Conservation (phyloP, 2,113 vertebrate species). For the Triplophysa siluroides region DNA sequence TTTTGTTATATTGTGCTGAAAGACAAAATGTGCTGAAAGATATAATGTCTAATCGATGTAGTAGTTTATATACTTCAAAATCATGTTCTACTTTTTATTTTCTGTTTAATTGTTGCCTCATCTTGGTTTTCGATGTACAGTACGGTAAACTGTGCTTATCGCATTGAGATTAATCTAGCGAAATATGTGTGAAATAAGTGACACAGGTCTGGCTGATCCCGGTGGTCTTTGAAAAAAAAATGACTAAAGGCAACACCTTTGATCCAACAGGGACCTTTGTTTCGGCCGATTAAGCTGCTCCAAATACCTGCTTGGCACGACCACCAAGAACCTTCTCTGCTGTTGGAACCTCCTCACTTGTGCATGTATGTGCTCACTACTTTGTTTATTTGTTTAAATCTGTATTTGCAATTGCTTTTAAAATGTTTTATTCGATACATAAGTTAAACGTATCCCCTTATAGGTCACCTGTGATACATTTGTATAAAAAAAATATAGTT, state of each 20-base stretch:
- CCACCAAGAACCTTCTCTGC: slow-evolving; percentile 81
- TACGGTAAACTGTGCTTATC: slow-evolving; percentile 18
- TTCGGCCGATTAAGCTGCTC: slow-evolving; percentile 89
- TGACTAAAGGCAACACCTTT: slow-evolving; percentile 37
- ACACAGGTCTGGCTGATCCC: slow-evolving; percentile 5
- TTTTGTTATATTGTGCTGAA: no score
- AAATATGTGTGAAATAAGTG: slow-evolving; percentile 53
- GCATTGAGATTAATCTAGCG: slow-evolving; percentile 58
- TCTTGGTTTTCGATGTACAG: neutral
- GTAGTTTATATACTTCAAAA: no score
- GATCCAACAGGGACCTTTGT: slow-evolving; percentile 83
- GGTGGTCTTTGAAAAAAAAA: neutral
- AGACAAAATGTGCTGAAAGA: no score
- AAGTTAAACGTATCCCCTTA: no score
- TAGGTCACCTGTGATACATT: no score
- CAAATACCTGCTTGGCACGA: slow-evolving; percentile 88
- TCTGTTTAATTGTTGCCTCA: neutral
- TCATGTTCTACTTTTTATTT: neutral
- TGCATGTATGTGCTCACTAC: slow-evolving; percentile 75
- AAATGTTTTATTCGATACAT: neutral
- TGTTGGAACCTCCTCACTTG: slow-evolving; percentile 98
- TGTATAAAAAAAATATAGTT: no score
- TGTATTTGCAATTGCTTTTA: neutral
- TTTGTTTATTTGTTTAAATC: no score
- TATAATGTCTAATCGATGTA: no score